These are phyloP conservation scores for Labroides dimidiatus DNA, from an alignment of 2,797 vertebrate genomes.

Conservation along the genomic window DNA sequence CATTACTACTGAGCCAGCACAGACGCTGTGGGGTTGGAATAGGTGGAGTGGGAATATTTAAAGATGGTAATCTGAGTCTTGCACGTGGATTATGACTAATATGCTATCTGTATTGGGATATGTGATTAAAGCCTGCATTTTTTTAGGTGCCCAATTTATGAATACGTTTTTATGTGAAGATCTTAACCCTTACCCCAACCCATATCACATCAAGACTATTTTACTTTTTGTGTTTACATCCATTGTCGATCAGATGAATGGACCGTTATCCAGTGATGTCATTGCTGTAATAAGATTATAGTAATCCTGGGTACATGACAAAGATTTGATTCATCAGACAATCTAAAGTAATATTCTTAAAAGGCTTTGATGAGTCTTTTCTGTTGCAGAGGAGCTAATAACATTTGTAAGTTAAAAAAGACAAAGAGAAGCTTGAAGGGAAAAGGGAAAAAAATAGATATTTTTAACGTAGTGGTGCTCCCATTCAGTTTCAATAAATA, in stretches of 20 bases:
- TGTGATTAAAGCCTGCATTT: background rate
- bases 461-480: too few relatives aligned
- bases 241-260: conserved; percentile 13
- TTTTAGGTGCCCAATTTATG: background rate
- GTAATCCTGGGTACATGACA: conserved; percentile 46
- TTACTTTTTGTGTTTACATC: background rate
- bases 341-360: conserved; percentile 3
- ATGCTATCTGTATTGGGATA: conserved; percentile 17
- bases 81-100: conserved; percentile 56
- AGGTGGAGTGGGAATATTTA: conserved; percentile 26
- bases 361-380: conserved; percentile 15
- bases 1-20: conserved; percentile 71
- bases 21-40: conserved; percentile 33
- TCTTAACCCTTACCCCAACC: too few relatives aligned
- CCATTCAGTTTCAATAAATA: background rate
- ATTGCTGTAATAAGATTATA: conserved; percentile 57
- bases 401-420: background rate
- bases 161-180: background rate
- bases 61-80: conserved; percentile 57
- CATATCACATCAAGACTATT: too few relatives aligned
- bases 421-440: too few relatives aligned
- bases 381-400: background rate
- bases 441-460: background rate
- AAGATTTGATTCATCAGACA: conserved; percentile 21
- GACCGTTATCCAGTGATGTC: conserved; percentile 33